Base-by-base conservation (phyloP, 2,888 invertebrate genomes). In the Sericinus montela region DNA sequence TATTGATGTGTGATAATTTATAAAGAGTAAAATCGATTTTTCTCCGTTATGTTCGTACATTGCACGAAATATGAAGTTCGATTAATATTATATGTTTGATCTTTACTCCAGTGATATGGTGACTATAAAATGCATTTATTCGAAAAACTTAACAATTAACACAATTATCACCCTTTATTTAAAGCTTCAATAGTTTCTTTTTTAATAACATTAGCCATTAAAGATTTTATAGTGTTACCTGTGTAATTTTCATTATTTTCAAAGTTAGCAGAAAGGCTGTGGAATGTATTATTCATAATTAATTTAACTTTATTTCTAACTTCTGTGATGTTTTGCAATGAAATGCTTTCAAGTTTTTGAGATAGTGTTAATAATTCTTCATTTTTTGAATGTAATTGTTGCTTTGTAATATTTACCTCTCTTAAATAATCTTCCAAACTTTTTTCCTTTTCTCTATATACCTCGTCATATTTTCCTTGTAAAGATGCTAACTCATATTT, bases 271-370 rank as follows among this genome's bases (percentile, higher is more conserved):
- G 77, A 71, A 55, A 87, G 68, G 9, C 73, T 67, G 63, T 72
- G 80, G 57, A 72, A 87, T 62, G 80, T 80, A 50, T 76, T 68
- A 71, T 87, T 87, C 82, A 87, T 87, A 41, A 86, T 71, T 54
- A 59, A 61, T 66, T 87, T 87, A 9, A 65, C 37, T 51, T 58
- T 58, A 43, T 48, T 56, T 54, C 51, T 49, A 40, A 51, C 43
- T 44, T 55, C 52, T 48, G 39, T 45, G 44, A 37, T 50, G 16
- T 54, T 52, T 39, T 40, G 35, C n/a, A 48, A 36, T 25, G 36
- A 30, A 40, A 36, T 16, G 34, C 57, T 65, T 52, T 61, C 62
- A 44, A 66, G 45, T 54, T 64, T 60, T 45, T 52, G 55, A 47
- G 34, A 25, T 19, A 39, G 3, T 5, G 32, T 45, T 42, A 6